A percentile compares a stretch with the other conserved stretches of the same genome.
Conservation (phyloP, 2,113 vertebrate species). For the Hoplias malabaricus region DNA sequence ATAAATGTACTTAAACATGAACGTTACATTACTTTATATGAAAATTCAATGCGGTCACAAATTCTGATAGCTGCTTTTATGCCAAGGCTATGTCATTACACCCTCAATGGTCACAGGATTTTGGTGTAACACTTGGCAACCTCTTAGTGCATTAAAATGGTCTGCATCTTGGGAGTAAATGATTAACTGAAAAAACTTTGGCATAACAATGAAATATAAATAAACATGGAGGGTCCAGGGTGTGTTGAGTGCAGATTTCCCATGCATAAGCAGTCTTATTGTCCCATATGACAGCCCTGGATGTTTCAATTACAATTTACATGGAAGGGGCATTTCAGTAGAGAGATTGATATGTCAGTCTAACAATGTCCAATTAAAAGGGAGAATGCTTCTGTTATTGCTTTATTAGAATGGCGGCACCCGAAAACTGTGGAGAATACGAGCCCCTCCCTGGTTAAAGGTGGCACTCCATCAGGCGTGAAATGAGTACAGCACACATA, state of each 20-base stretch:
- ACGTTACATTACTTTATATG: too few relatives aligned
- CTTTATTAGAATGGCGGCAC: slow-evolving; percentile 66
- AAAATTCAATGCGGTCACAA: too few relatives aligned
- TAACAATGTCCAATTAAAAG: slow-evolving; percentile 82
- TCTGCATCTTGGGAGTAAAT: background rate
- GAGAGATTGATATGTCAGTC: slow-evolving; percentile 74
- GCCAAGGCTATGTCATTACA: too few relatives aligned
- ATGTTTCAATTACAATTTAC: slow-evolving; percentile 78
- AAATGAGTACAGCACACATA: slow-evolving; percentile 76
- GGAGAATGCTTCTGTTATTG: slow-evolving; percentile 72
- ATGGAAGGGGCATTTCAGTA: slow-evolving; percentile 70
- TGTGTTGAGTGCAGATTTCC: slow-evolving; percentile 40
- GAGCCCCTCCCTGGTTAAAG: slow-evolving; percentile 67
- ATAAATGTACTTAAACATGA: too few relatives aligned
- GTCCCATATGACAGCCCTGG: slow-evolving; percentile 18
- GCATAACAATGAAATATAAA: slow-evolving; percentile 16
- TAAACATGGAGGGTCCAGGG: slow-evolving; percentile 10
- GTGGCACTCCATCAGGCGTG: slow-evolving; percentile 72
- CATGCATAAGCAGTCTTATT: slow-evolving; percentile 40
- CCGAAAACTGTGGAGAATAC: slow-evolving; percentile 55
- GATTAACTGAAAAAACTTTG: background rate
- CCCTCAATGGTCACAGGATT: too few relatives aligned
- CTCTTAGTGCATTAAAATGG: background rate
- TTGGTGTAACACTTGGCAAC: too few relatives aligned
- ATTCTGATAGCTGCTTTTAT: too few relatives aligned